Conservation (phyloP, 2,888 invertebrate species). For the Trissoscelio sp. region DNA sequence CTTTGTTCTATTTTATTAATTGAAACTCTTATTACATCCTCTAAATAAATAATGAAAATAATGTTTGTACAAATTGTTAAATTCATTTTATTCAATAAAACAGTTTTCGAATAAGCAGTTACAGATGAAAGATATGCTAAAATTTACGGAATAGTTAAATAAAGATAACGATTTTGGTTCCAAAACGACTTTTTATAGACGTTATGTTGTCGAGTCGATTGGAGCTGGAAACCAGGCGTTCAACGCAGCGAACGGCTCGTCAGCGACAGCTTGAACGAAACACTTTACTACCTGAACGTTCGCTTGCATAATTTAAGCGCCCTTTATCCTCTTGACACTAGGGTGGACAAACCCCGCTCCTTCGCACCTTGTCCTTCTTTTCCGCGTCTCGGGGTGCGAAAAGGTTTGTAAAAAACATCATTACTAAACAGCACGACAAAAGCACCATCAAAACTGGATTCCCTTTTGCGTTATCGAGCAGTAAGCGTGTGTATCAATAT, state of each 20-base stretch:
- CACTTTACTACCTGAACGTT: conserved; percentile 78
- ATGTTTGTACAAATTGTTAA: no score
- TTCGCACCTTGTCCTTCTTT: conserved; percentile 70
- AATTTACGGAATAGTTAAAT: no score
- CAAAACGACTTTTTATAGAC: conserved; percentile 40
- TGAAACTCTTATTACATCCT: no score
- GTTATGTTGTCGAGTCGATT: conserved; percentile 26
- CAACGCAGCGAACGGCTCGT: conserved; percentile 27
- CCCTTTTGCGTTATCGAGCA: background rate
- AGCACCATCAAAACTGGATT: background rate
- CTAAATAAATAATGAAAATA: no score
- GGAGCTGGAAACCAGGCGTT: conserved; percentile 46
- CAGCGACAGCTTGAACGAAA: conserved; percentile 69
- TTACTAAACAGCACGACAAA: conserved; percentile 22
- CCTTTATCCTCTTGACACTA: conserved; percentile 72
- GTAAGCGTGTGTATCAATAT: conserved; percentile 20
- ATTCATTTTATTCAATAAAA: no score
- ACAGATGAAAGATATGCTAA: no score
- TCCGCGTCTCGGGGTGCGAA: conserved; percentile 73
- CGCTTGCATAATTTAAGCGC: conserved; percentile 78
- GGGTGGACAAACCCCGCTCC: conserved; percentile 55
- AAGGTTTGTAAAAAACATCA: conserved; percentile 76
- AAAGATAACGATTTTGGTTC: background rate
- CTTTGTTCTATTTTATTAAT: no score
- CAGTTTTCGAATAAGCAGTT: no score